Evolutionary conservation across 2,113 vertebrate genomes (phyloP).

Genomic region (Poecile atricapillus): DNA sequence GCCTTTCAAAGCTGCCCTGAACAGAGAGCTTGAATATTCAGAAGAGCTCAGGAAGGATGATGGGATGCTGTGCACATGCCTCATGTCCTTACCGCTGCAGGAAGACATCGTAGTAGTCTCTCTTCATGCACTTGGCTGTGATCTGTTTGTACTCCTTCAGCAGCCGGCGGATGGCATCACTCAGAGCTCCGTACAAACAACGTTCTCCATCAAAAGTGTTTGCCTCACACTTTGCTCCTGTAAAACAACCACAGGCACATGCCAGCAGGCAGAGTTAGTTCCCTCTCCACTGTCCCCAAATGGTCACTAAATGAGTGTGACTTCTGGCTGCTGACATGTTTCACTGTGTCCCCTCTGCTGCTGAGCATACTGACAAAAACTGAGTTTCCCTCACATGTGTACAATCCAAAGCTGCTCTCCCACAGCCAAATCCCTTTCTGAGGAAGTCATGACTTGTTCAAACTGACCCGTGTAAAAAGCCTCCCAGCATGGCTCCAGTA

Average conservation of each 20-base stretch:
- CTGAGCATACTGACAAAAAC: neutral
- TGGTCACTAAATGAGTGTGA: fast-evolving
- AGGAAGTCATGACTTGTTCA: neutral
- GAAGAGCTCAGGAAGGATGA: neutral
- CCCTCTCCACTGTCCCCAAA: neutral
- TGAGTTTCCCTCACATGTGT: neutral
- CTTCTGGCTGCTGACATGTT: neutral
- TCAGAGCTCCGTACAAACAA: slow-evolving; percentile 91
- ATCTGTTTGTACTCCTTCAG: slow-evolving; percentile 94
- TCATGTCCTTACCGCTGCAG: slow-evolving; percentile 81
- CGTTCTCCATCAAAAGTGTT: slow-evolving; percentile 96
- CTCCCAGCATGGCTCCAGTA: neutral
- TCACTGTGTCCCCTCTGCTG: neutral
- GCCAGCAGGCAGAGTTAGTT: neutral
- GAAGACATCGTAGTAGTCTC: slow-evolving; percentile 90
- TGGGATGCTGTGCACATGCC: neutral
- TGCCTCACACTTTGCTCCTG: slow-evolving; percentile 93
- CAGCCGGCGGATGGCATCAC: slow-evolving; percentile 84
- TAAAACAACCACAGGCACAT: neutral
- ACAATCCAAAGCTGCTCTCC: neutral
- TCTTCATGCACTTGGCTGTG: slow-evolving; percentile 85
- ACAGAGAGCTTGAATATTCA: neutral
- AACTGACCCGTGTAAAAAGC: neutral
- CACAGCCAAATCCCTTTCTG: neutral
- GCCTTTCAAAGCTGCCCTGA: neutral